Evolutionary conservation across 1,140 invertebrate species (phyloP).

Genomic region (Ooceraea biroi): DNA sequence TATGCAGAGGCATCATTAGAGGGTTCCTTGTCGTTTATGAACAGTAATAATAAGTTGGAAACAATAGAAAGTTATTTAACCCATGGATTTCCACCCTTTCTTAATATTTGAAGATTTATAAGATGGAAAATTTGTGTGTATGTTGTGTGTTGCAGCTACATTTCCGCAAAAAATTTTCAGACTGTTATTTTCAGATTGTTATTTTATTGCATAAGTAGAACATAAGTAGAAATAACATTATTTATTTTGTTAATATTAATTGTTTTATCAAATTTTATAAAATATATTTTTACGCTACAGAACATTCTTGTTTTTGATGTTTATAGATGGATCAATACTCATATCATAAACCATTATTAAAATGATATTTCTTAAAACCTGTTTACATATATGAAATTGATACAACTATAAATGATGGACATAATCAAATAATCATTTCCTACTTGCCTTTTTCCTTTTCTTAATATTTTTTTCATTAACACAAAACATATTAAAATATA

Average conservation of each 20-base stretch:
- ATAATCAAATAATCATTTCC: background rate
- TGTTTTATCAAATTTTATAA: slow-evolving; percentile 36
- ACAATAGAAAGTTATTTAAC: slow-evolving; percentile 77
- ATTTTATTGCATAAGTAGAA: slow-evolving; percentile 14
- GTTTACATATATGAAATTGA: background rate
- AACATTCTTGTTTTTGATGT: slow-evolving; percentile 1
- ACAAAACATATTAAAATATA: slow-evolving; percentile 12
- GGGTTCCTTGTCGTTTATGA: slow-evolving; percentile 72
- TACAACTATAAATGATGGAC: background rate
- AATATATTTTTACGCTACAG: slow-evolving; percentile 31
- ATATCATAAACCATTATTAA: background rate
- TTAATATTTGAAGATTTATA: slow-evolving; percentile 74
- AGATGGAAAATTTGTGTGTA: background rate
- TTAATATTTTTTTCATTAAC: background rate
- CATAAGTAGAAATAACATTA: slow-evolving; percentile 24
- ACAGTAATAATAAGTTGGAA: slow-evolving; percentile 76
- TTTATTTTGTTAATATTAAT: slow-evolving; percentile 22
- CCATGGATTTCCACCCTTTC: slow-evolving; percentile 75
- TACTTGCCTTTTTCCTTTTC: background rate
- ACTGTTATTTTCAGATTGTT: no score
- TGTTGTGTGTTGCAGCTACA: background rate
- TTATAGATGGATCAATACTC: slow-evolving; percentile 18
- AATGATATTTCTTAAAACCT: background rate
- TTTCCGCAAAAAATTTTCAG: background rate
- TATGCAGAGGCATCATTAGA: slow-evolving; percentile 78